Evolutionary conservation across 1,140 invertebrate species (phyloP).

Genomic region (Zaprionus lachaisei): DNA sequence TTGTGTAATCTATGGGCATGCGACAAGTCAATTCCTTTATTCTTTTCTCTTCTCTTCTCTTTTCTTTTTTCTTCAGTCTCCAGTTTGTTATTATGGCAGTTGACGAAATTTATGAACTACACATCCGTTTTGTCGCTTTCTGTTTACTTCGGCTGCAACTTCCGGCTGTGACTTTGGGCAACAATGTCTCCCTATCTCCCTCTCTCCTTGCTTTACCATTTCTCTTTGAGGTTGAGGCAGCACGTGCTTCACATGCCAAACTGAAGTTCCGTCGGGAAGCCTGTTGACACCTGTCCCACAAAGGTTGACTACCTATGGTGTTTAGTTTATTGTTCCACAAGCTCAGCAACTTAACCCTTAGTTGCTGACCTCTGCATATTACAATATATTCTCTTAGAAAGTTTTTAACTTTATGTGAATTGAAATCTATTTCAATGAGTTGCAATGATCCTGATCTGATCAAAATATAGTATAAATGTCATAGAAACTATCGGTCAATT

Average conservation of each 20-base stretch:
- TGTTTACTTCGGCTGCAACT: slow-evolving; percentile 68
- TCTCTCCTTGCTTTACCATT: too few relatives aligned
- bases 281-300: slow-evolving; percentile 57
- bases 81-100: slow-evolving; percentile 78
- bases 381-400: too few relatives aligned
- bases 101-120: slow-evolving; percentile 83
- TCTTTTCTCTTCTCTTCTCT: neutral
- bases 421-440: too few relatives aligned
- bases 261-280: slow-evolving; percentile 11
- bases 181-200: neutral
- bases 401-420: too few relatives aligned
- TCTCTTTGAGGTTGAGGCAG: slow-evolving; percentile 56
- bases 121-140: slow-evolving; percentile 73
- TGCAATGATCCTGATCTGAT: too few relatives aligned
- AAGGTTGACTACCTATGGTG: slow-evolving; percentile 39
- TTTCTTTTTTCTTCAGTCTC: slow-evolving; percentile 25
- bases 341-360: slow-evolving; percentile 33
- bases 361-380: neutral
- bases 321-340: slow-evolving; percentile 47
- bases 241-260: slow-evolving; percentile 68
- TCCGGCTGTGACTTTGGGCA: slow-evolving; percentile 47
- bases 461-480: too few relatives aligned
- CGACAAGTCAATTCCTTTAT: slow-evolving; percentile 71
- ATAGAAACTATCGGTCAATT: too few relatives aligned
- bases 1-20: slow-evolving; percentile 68